A percentile compares a stretch with the other conserved stretches of the same genome.
These are phyloP conservation scores for Chionis minor DNA, from an alignment of 2,113 vertebrate genomes.

Conservation along the genomic window DNA sequence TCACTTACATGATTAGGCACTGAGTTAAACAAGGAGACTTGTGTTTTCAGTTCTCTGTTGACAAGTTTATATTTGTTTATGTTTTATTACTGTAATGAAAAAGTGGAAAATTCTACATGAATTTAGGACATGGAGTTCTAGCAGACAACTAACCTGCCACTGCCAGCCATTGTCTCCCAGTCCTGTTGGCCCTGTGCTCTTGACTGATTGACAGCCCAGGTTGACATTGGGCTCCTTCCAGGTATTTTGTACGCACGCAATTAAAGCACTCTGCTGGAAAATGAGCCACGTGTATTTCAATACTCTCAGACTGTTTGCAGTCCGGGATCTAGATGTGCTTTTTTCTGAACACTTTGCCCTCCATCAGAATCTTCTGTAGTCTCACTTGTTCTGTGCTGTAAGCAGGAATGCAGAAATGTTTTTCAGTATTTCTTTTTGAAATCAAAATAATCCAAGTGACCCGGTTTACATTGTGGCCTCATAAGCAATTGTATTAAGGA, in stretches of 20 bases:
- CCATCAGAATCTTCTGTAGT: background rate
- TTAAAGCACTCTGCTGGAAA: background rate
- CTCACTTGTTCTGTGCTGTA: background rate
- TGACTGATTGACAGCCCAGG: background rate
- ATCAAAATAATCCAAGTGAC: background rate
- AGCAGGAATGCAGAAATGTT: background rate
- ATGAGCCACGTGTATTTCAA: background rate
- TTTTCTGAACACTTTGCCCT: background rate
- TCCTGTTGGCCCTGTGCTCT: background rate
- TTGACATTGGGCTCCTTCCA: background rate
- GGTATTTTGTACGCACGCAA: background rate
- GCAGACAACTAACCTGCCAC: background rate
- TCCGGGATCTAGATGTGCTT: background rate
- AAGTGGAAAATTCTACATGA: background rate
- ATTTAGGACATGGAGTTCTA: background rate
- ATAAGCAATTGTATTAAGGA: background rate
- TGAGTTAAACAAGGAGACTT: background rate
- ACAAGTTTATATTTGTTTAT: background rate
- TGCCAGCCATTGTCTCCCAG: background rate
- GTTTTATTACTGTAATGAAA: background rate
- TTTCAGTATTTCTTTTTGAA: background rate
- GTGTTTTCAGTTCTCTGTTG: background rate
- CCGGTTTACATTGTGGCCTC: background rate
- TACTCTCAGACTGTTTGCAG: background rate
- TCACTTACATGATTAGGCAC: background rate